phyloP scores from a whole-genome alignment of 2,888 invertebrate species.

The Pheosia tremula region DNA sequence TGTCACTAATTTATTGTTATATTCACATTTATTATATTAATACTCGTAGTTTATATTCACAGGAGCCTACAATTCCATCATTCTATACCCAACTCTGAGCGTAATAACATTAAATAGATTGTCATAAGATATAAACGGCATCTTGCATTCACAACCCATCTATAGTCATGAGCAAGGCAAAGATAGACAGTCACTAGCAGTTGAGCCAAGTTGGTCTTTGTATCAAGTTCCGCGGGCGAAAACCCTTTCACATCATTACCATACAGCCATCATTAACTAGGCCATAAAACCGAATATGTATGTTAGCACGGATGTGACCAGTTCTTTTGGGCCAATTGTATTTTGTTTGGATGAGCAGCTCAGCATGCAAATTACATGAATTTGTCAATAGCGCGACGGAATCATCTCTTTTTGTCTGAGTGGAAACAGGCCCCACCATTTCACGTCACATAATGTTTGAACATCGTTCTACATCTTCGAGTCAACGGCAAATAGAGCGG shows the following conservation, averaged over 20 bases:
- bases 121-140: slow-evolving; percentile 20
- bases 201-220: slow-evolving; percentile 25
- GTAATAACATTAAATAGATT: slow-evolving; percentile 29
- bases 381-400: slow-evolving; percentile 18
- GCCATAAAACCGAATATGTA: slow-evolving; percentile 25
- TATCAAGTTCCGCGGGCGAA: slow-evolving; percentile 17
- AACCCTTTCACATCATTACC: slow-evolving; percentile 23
- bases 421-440: slow-evolving; percentile 27
- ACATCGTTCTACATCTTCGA: slow-evolving; percentile 41
- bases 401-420: slow-evolving; percentile 17
- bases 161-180: slow-evolving; percentile 18
- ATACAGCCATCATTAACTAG: slow-evolving; percentile 26
- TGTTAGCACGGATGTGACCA: slow-evolving; percentile 3
- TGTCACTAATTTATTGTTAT: slow-evolving; percentile 77
- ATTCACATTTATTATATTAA: slow-evolving; percentile 66
- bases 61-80: slow-evolving; percentile 62
- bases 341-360: slow-evolving; percentile 9
- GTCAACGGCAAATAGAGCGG: slow-evolving; percentile 46
- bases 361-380: slow-evolving; percentile 21
- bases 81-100: slow-evolving; percentile 44
- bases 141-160: slow-evolving; percentile 20
- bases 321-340: slow-evolving; percentile 14
- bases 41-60: slow-evolving; percentile 53
- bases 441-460: slow-evolving; percentile 33
- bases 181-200: slow-evolving; percentile 13